Evolutionary conservation across 2,797 vertebrate species (phyloP), one percentile per base, ranked within the genome.

Genomic region (Columba guinea): DNA sequence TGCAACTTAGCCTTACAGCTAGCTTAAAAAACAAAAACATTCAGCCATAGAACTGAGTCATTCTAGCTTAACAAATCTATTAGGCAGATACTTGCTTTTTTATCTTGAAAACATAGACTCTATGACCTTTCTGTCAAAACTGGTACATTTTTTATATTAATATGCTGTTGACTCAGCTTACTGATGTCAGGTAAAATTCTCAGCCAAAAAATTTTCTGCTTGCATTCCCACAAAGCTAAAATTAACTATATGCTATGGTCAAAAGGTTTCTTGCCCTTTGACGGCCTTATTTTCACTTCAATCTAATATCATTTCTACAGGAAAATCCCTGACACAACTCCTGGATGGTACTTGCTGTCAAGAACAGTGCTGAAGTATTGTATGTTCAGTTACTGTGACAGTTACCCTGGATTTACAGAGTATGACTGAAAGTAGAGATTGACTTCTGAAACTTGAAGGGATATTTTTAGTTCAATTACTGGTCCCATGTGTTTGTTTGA

Each of bases 1-100:
- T 90, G 85, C 90, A 80, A 79, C 79, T 94, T 74, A 83, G 65
- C 82, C 83, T 92, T 93, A 76, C 75, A 94, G 68, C 63, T 82
- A 84, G 77, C 86, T 86, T 63, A 74, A 75, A 87, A 82, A 94
- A 74, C 82, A 89, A 32, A 52, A 92, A 75, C 59, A 68, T 24
- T 13, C 41, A 71, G 59, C 51, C 73, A 55, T 48, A n/a, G 49
- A 58, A 81, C 41, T 7, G 6, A 81, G 21, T 64, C 76, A 37
- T 85, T 91, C 76, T 74, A 22, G 71, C 53, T 87, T 87, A 84
- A 85, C 71, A 89, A 94, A 85, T 46, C 28, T 21, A 35, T 81
- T 39, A 35, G 68, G 53, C 6, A 7, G 58, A 18, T 56, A 16
- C 37, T 91, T 85, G 28, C 37, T 80, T 73, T 74, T 74, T 60